phyloP scores from a whole-genome alignment of 2,113 vertebrate genomes.

The human (Homo sapiens) region DNA sequence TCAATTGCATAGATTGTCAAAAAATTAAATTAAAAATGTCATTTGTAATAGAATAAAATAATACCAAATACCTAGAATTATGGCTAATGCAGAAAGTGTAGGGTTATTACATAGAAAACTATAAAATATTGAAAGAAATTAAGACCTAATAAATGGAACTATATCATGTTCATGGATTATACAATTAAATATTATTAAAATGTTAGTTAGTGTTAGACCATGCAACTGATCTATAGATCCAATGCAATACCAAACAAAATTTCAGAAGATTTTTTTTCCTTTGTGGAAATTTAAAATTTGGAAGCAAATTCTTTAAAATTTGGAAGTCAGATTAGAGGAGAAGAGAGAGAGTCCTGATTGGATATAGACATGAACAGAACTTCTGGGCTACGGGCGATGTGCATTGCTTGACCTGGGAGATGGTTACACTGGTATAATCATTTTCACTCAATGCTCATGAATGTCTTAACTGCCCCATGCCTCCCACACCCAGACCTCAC shows the following conservation, averaged over 20 bases:
- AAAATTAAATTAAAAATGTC: neutral
- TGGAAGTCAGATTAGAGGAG: neutral
- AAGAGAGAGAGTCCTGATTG: neutral
- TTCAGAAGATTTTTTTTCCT: neutral
- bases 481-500: neutral
- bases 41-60: neutral
- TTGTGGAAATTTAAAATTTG: neutral
- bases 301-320: no score
- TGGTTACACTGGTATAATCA: neutral
- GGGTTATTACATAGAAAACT: neutral
- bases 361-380: neutral
- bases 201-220: neutral
- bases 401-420: neutral
- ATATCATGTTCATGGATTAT: neutral
- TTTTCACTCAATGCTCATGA: neutral
- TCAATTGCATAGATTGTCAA: neutral
- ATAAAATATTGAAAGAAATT: neutral
- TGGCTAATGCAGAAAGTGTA: neutral
- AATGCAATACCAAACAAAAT: neutral
- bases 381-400: neutral
- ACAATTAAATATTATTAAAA: neutral
- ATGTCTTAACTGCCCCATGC: neutral
- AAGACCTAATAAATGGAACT: neutral
- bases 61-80: neutral
- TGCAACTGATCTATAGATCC: neutral